These are phyloP conservation scores for Salvelinus sp. DNA, from an alignment of 2,113 vertebrate genomes.

Conservation along the genomic window DNA sequence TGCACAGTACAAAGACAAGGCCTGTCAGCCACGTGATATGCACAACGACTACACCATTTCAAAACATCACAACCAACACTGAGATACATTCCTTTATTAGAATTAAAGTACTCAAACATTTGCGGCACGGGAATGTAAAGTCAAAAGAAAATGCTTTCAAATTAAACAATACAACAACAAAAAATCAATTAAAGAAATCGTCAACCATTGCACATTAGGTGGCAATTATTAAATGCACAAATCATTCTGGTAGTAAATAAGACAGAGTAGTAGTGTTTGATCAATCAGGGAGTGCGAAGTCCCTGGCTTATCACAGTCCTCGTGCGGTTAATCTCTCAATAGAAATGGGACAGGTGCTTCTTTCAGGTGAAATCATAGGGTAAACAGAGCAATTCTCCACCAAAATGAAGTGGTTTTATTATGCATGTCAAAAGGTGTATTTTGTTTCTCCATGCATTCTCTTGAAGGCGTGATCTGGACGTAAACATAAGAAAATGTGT, in stretches of 20 bases:
- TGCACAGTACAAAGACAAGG: background rate
- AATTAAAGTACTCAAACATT: slow-evolving; percentile 78
- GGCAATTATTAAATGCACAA: slow-evolving; percentile 69
- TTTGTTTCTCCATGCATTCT: slow-evolving; percentile 47
- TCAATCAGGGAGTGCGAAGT: slow-evolving; percentile 15
- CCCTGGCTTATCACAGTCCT: slow-evolving; percentile 4
- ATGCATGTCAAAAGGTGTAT: slow-evolving; percentile 68
- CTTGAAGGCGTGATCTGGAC: slow-evolving; percentile 67
- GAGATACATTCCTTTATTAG: slow-evolving; percentile 93
- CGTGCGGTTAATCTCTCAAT: background rate
- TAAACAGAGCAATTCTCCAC: slow-evolving; percentile 74
- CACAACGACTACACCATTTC: background rate
- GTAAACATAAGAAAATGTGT: slow-evolving; percentile 65
- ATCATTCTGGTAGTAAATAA: slow-evolving; percentile 23
- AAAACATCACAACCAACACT: slow-evolving; percentile 24
- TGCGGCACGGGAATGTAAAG: slow-evolving; percentile 86
- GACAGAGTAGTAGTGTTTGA: slow-evolving; percentile 69
- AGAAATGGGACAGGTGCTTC: slow-evolving; percentile 63
- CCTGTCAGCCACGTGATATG: background rate
- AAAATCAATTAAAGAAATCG: slow-evolving; percentile 58
- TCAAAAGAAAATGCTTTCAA: slow-evolving; percentile 74
- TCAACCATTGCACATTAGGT: slow-evolving; percentile 75
- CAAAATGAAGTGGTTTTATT: slow-evolving; percentile 86
- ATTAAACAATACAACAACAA: slow-evolving; percentile 66
- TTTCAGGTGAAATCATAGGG: slow-evolving; percentile 78